A percentile compares a stretch with the other conserved stretches of the same genome.
These are phyloP conservation scores for Myripristis murdjan DNA, from an alignment of 2,797 vertebrate genomes.

Conservation along the genomic window DNA sequence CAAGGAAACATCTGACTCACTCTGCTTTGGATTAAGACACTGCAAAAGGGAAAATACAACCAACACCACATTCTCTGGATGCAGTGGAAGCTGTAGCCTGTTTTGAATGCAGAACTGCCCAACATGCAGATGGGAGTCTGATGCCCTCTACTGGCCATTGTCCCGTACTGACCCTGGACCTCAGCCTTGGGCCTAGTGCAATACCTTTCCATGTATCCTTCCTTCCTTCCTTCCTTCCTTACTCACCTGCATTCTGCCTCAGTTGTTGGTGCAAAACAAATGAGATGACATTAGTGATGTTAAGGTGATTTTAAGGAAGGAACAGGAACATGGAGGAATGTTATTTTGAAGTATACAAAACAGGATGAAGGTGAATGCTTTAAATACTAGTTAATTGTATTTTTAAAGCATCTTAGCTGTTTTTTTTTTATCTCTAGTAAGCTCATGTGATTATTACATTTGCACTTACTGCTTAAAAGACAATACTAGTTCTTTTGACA, in stretches of 20 bases:
- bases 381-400: slow-evolving; percentile 27
- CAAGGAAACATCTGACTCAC: slow-evolving; percentile 60
- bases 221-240: too few relatives aligned
- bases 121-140: slow-evolving; percentile 32
- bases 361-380: slow-evolving; percentile 19
- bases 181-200: slow-evolving; percentile 18
- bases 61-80: slow-evolving; percentile 30
- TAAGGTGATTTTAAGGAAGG: slow-evolving; percentile 2
- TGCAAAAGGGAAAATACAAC: slow-evolving; percentile 46
- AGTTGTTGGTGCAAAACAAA: slow-evolving; percentile 26
- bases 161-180: slow-evolving; percentile 49
- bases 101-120: slow-evolving; percentile 22
- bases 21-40: slow-evolving; percentile 54
- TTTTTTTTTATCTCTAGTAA: slow-evolving; percentile 53
- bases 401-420: slow-evolving; percentile 46
- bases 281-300: neutral
- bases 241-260: slow-evolving; percentile 40
- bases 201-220: slow-evolving; percentile 18
- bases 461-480: slow-evolving; percentile 40
- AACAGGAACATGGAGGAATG: neutral
- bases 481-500: slow-evolving; percentile 32
- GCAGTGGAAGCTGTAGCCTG: slow-evolving; percentile 17
- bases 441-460: slow-evolving; percentile 33
- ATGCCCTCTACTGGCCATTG: slow-evolving; percentile 73
- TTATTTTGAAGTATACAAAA: slow-evolving; percentile 9